These are phyloP conservation scores for Notodromas monacha DNA, from an alignment of 2,888 invertebrate genomes.

Conservation along the genomic window DNA sequence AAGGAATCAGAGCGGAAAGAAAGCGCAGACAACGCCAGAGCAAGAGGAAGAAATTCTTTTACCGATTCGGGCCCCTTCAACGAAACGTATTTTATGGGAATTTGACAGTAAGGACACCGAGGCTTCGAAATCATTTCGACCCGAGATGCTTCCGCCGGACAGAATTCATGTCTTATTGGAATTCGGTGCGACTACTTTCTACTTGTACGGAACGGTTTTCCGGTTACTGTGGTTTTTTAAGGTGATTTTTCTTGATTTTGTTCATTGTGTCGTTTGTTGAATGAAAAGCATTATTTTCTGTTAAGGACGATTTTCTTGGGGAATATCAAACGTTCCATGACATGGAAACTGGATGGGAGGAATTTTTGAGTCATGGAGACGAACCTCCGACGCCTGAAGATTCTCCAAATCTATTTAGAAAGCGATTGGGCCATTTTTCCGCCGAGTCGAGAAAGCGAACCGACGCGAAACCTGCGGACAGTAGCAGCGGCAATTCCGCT, in stretches of 20 bases:
- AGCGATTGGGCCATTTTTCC: no score
- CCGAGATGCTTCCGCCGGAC: conserved; percentile 49
- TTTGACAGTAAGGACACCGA: no score
- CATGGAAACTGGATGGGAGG: conserved; percentile 23
- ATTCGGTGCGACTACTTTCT: conserved; percentile 66
- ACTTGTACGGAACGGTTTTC: conserved; percentile 66
- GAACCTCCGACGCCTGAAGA: no score
- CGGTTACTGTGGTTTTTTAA: conserved; percentile 59
- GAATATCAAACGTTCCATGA: conserved; percentile 78
- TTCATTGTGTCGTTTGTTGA: conserved; percentile 6
- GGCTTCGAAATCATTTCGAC: conserved; percentile 48
- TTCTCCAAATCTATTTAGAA: no score
- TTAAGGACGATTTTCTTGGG: conserved; percentile 75
- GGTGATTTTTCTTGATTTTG: conserved; percentile 14
- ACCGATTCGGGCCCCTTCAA: conserved; percentile 48
- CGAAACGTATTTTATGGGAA: no score
- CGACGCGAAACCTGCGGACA: neutral
- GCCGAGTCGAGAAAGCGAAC: no score
- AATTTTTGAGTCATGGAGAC: neutral
- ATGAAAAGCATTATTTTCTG: conserved; percentile 12
- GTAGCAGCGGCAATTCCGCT: conserved; percentile 6
- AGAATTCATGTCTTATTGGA: conserved; percentile 66
- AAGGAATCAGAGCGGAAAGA: no score
- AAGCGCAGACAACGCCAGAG: conserved; percentile 73
- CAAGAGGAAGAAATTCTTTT: conserved; percentile 68